A percentile compares a stretch with the other conserved stretches of the same genome.
phyloP scores from a whole-genome alignment of 2,888 invertebrate genomes.

The Metacarcinus magister region DNA sequence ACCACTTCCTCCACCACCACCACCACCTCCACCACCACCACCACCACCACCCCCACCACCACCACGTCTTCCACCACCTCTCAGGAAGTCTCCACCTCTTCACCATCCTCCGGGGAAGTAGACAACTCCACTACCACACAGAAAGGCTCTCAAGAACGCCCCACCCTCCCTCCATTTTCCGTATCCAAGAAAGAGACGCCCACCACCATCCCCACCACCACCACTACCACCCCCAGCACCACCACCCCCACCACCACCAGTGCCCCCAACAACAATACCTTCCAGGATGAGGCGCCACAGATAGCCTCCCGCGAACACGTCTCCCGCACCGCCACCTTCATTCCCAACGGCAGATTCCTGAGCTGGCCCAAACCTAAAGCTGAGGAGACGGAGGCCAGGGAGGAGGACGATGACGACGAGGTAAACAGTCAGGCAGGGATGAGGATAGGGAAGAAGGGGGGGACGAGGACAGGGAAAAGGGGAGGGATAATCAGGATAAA shows the following conservation, averaged over 20 bases:
- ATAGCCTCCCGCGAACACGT: background rate
- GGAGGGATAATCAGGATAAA: background rate
- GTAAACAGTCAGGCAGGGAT: background rate
- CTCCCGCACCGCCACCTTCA: conserved; percentile 58
- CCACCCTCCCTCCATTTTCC: background rate
- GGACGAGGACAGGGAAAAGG: background rate
- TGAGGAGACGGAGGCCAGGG: background rate
- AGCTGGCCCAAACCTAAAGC: background rate
- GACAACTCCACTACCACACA: background rate
- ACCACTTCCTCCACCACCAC: background rate
- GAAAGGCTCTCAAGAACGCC: background rate
- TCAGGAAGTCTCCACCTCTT: background rate
- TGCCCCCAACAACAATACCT: background rate
- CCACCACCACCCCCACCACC: background rate
- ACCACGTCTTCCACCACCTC: conserved; percentile 34
- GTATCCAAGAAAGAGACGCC: background rate
- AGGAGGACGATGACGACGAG: background rate
- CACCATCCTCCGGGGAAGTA: background rate
- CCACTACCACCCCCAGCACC: background rate
- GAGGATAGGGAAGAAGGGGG: background rate
- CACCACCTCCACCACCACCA: background rate
- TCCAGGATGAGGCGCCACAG: background rate
- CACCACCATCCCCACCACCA: background rate
- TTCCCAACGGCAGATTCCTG: conserved; percentile 9
- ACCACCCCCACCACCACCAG: background rate